These are phyloP conservation scores for Merluccius polli DNA, from an alignment of 2,797 vertebrate genomes.

Conservation along the genomic window DNA sequence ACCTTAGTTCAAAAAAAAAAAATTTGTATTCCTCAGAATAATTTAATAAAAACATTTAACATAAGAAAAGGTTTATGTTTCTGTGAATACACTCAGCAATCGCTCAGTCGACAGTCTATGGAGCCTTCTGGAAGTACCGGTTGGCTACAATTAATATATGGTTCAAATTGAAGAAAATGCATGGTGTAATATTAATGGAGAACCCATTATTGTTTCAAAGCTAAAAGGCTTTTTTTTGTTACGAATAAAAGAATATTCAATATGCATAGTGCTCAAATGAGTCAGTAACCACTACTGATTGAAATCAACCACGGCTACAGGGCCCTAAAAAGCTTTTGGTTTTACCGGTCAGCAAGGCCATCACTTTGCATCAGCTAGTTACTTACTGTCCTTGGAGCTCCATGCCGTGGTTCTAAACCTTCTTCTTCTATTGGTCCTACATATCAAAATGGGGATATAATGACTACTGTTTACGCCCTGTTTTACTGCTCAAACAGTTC, in stretches of 20 bases:
- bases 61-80: not conserved
- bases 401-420: not conserved
- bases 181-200: not conserved
- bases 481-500: not conserved
- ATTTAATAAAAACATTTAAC: not conserved
- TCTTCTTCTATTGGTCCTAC: not conserved
- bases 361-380: not conserved
- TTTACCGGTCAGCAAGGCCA: not conserved
- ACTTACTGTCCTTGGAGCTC: not conserved
- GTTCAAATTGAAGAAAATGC: not conserved
- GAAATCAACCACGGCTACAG: not conserved
- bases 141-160: not conserved
- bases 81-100: not conserved
- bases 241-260: not conserved
- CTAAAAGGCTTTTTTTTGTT: not conserved
- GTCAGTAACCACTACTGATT: not conserved
- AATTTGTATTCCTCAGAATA: not conserved
- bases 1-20: constrained; percentile 13
- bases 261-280: not conserved
- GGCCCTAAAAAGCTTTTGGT: not conserved
- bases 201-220: not conserved
- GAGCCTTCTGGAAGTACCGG: not conserved
- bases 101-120: not conserved
- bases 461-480: not conserved
- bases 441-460: not conserved